A percentile compares a stretch with the other conserved stretches of the same genome.
These are phyloP conservation scores for Belonocnema kinseyi DNA, from an alignment of 1,140 invertebrate species.

Conservation along the genomic window DNA sequence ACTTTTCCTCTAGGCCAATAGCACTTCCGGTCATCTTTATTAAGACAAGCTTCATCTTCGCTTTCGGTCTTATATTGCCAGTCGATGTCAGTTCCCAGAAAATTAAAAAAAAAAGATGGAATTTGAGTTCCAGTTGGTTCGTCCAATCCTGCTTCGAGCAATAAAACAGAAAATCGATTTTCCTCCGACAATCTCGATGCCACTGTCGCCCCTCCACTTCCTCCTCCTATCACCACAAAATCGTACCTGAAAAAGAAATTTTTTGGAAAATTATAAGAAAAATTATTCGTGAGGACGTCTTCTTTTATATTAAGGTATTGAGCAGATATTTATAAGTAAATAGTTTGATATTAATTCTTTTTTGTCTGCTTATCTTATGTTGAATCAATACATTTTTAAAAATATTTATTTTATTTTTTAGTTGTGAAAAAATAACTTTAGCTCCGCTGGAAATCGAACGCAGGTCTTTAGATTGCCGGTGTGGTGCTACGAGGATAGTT, in stretches of 20 bases:
- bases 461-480: too few relatives aligned
- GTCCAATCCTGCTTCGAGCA: constrained; percentile 76
- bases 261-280: neutral
- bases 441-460: too few relatives aligned
- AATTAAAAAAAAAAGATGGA: constrained; percentile 90
- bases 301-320: too few relatives aligned
- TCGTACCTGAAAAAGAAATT: constrained; percentile 79
- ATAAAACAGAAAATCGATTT: constrained; percentile 80
- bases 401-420: too few relatives aligned
- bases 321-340: too few relatives aligned
- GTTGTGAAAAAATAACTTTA: too few relatives aligned
- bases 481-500: too few relatives aligned
- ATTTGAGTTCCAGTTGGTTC: constrained; percentile 90
- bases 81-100: constrained; percentile 88
- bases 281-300: neutral
- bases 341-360: too few relatives aligned
- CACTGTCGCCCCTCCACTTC: constrained; percentile 89
- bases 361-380: too few relatives aligned
- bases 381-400: too few relatives aligned
- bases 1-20: constrained; percentile 89
- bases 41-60: constrained; percentile 88
- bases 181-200: constrained; percentile 88
- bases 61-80: constrained; percentile 92
- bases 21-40: constrained; percentile 83
- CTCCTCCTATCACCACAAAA: constrained; percentile 92